phyloP scores from a whole-genome alignment of 1,140 invertebrate species.

The Triops cancriformis region DNA sequence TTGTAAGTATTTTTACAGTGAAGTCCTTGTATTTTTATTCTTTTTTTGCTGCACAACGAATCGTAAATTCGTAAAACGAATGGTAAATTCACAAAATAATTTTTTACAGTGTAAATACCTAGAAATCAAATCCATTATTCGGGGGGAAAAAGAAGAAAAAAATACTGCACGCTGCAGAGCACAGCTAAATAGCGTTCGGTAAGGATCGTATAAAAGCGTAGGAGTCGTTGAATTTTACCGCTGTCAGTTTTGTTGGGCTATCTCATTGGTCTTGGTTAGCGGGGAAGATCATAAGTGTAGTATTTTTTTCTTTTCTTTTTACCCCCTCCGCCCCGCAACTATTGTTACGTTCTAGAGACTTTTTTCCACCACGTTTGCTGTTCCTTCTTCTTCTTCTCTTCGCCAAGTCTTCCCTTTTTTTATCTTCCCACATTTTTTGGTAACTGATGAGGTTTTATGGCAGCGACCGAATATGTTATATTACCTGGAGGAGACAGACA shows the following conservation, averaged over 20 bases:
- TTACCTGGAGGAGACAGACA: conserved; percentile 12
- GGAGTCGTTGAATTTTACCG: conserved; percentile 10
- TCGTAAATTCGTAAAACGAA: too few species aligned
- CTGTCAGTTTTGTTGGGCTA: conserved; percentile 5
- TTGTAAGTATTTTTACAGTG: too few species aligned
- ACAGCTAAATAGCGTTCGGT: background rate
- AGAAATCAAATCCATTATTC: too few species aligned
- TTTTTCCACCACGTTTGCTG: background rate
- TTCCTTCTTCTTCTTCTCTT: background rate
- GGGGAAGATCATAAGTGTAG: background rate
- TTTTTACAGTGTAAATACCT: too few species aligned
- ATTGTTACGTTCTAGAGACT: background rate
- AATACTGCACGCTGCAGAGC: background rate
- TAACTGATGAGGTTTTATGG: conserved; percentile 1
- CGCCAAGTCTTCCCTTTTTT: background rate
- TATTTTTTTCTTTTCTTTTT: background rate
- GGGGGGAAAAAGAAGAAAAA: too few species aligned
- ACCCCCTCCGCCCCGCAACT: background rate
- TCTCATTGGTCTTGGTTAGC: conserved; percentile 13
- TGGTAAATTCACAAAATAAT: too few species aligned
- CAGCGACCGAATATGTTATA: conserved; percentile 1
- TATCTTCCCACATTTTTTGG: background rate
- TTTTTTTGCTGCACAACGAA: too few species aligned
- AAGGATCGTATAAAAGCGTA: background rate
- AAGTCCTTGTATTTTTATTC: too few species aligned